Evolutionary conservation across 1,140 invertebrate species (phyloP).

Genomic region (Venustaconcha ellipsiformis): DNA sequence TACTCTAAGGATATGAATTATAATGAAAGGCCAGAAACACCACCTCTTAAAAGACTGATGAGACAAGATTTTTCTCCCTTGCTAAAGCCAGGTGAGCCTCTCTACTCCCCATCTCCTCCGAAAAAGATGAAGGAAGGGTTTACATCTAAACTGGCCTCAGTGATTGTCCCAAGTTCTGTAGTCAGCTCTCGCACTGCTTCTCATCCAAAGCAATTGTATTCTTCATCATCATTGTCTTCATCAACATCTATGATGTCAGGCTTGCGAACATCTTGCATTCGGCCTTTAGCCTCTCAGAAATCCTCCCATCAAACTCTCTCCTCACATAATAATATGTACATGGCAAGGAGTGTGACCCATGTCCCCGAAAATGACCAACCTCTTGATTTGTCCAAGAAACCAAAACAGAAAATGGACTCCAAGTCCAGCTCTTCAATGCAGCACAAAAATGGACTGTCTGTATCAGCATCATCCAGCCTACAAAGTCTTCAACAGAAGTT

Average conservation of each 20-base stretch:
- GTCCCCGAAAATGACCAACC: slow-evolving; percentile 47
- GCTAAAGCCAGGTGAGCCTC: slow-evolving; percentile 10
- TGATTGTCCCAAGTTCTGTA: slow-evolving; percentile 30
- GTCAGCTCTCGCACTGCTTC: slow-evolving; percentile 19
- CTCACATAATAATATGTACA: too few relatives aligned
- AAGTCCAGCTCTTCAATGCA: too few relatives aligned
- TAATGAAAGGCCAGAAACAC: slow-evolving; percentile 36
- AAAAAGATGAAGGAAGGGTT: slow-evolving; percentile 29
- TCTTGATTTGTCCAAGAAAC: slow-evolving; percentile 58
- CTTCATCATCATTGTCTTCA: slow-evolving; percentile 9
- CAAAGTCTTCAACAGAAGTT: slow-evolving; percentile 62
- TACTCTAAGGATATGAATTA: slow-evolving; percentile 12
- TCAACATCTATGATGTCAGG: slow-evolving; percentile 1
- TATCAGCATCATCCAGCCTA: slow-evolving; percentile 44
- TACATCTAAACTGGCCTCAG: slow-evolving; percentile 35
- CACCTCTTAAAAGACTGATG: slow-evolving; percentile 45
- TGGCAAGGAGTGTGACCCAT: too few relatives aligned
- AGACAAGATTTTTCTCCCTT: slow-evolving; percentile 38
- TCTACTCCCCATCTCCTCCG: slow-evolving; percentile 21
- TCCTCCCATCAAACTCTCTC: not conserved
- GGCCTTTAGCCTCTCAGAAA: slow-evolving; percentile 2
- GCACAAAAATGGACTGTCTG: too few relatives aligned
- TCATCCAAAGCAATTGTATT: slow-evolving; percentile 31
- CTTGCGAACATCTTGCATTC: slow-evolving; percentile 16
- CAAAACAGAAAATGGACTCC: slow-evolving; percentile 6